Conservation (phyloP, 2,797 vertebrate species). For the Micromesistius poutassou region DNA sequence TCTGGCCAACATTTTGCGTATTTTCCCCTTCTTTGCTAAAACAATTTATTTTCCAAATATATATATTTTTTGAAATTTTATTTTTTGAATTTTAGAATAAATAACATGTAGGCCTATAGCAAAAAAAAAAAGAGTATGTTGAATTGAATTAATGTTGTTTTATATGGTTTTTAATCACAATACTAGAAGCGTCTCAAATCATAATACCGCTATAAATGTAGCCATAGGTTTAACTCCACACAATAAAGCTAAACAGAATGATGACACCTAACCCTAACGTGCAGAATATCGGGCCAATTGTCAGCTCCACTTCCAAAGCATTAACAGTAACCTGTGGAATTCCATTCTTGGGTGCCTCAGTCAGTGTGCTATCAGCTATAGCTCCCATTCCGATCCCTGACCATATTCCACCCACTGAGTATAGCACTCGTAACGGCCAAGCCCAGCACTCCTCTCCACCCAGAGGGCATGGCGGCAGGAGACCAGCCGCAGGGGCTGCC, state of each 20-base stretch:
- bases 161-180: neutral
- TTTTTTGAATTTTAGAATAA: neutral
- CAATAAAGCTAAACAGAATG: conserved; percentile 34
- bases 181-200: neutral
- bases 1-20: neutral
- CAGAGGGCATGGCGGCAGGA: conserved; percentile 58
- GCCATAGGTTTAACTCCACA: conserved; percentile 14
- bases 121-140: neutral
- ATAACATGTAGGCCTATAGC: neutral
- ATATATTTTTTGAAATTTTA: neutral
- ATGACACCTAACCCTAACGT: conserved; percentile 38
- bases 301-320: conserved; percentile 53
- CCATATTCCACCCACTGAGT: neutral
- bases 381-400: neutral
- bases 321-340: conserved; percentile 75
- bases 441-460: conserved; percentile 24
- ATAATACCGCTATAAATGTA: neutral
- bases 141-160: neutral
- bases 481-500: conserved; percentile 37
- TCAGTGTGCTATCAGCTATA: neutral
- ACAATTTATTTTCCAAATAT: neutral
- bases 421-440: conserved; percentile 32
- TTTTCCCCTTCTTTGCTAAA: conserved; percentile 7
- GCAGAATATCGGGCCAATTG: conserved; percentile 40
- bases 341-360: conserved; percentile 57